Conservation (phyloP, 2,888 invertebrate genomes). For the Stratiomys singularior region DNA sequence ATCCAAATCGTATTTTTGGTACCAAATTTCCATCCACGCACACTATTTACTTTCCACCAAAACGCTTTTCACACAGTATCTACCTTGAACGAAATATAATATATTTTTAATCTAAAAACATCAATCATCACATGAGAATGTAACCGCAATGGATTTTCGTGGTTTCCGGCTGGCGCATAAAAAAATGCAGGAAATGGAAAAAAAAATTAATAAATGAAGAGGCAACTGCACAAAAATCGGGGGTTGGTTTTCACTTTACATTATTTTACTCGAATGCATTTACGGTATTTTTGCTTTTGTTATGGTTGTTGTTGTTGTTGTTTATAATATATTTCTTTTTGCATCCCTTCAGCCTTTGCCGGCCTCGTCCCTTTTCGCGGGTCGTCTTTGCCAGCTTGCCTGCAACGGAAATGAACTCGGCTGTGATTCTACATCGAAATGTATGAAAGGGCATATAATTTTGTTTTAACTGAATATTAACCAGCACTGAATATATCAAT, state of each 20-base stretch:
- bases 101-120: constrained; percentile 39
- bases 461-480: not conserved
- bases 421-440: not conserved
- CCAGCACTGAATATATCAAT: no score
- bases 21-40: no score
- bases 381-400: no score
- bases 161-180: constrained; percentile 42
- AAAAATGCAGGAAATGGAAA: constrained; percentile 46
- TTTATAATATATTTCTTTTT: not conserved
- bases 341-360: not conserved
- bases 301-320: not conserved
- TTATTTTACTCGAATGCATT: constrained; percentile 41
- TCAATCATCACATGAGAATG: constrained; percentile 44
- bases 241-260: constrained; percentile 24
- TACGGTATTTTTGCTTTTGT: not conserved
- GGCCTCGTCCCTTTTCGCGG: not conserved
- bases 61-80: not conserved
- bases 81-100: not conserved
- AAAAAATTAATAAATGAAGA: constrained; percentile 47
- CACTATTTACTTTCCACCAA: no score
- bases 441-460: not conserved
- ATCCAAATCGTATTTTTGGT: no score
- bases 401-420: no score
- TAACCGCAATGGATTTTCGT: constrained; percentile 45
- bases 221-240: constrained; percentile 13